Base-by-base conservation (phyloP, 2,113 vertebrate species). In the Cervus canadensis region DNA sequence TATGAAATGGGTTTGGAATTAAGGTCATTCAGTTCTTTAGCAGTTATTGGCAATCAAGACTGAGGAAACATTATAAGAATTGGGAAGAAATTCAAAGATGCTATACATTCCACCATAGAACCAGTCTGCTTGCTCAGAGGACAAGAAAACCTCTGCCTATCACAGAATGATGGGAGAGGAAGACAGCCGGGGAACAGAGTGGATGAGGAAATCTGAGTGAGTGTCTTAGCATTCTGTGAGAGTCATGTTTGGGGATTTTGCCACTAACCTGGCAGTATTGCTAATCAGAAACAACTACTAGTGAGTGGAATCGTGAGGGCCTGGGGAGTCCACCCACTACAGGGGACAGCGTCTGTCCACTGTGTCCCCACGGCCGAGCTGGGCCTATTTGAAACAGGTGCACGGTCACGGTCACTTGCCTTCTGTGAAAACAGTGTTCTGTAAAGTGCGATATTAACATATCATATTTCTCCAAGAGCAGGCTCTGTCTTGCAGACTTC, bases 401-500 rank as follows among this genome's bases (percentile, higher is more conserved):
- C 19, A 43, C 30, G 48, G 50, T 64, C 25, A 45, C 17, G 62
- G 40, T 91, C 60, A 21, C n/a, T 96, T 19, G 56, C 79, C 67
- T 79, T 40, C 43, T 62, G 62, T 45, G 93, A 83, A 85, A 92
- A 84, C 17, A 82, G 57, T 60, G 26, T 92, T 88, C 81, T 87
- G 90, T 48, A 67, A n/a, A 85, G 13, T 33, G 50, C 52, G 90
- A 88, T 74, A 86, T 84, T 93, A 81, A 54, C 16, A 14, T 83
- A 96, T 97, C 90, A 13, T 57, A 64, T 96, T 98, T 98, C 95
- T 84, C 86, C 7, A n/a, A 91, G 30, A 83, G 67, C 30, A 89
- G 62, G 19, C 36, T 91, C 54, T 25, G 45, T 62, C 60, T 43
- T 64, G 30, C 57, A 91, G 91, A 60, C 52, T 36, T 86, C 82